Conservation (phyloP, 2,797 vertebrate genomes). For the Telmatherina bonti region DNA sequence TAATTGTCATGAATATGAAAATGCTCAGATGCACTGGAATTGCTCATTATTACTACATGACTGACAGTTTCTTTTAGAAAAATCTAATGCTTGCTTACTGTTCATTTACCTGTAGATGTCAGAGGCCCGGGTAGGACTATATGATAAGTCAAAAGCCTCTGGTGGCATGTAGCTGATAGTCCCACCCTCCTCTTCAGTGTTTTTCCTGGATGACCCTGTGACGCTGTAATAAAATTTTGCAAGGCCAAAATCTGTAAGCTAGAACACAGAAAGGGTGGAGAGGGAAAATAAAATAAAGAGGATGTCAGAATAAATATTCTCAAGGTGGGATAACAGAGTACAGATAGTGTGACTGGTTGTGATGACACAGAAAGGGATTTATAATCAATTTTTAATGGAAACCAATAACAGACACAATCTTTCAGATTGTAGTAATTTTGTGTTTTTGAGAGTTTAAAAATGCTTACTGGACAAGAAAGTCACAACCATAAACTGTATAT, state of each 20-base stretch:
- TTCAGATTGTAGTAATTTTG: too few species aligned
- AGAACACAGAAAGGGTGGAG: not conserved
- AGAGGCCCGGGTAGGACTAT: slow-evolving; percentile 63
- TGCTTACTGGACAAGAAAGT: too few species aligned
- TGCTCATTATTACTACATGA: not conserved
- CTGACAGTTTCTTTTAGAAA: not conserved
- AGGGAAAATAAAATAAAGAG: not conserved
- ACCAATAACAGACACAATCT: too few species aligned
- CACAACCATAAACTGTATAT: too few species aligned
- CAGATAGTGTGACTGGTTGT: not conserved
- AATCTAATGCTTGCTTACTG: too few species aligned
- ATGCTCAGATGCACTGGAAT: not conserved
- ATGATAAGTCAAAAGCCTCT: slow-evolving; percentile 70
- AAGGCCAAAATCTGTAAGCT: slow-evolving; percentile 85
- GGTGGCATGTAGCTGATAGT: slow-evolving; percentile 84
- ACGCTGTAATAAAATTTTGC: slow-evolving; percentile 61
- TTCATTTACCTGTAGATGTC: slow-evolving; percentile 82
- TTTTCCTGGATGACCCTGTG: slow-evolving; percentile 15
- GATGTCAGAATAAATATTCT: not conserved
- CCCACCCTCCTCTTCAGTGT: slow-evolving; percentile 52
- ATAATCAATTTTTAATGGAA: not conserved
- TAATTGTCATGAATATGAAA: not conserved
- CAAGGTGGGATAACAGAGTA: not conserved
- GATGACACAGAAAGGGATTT: not conserved
- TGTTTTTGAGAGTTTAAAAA: too few species aligned